phyloP scores from a whole-genome alignment of 2,113 vertebrate genomes.

The Colistium nudipinnis region DNA sequence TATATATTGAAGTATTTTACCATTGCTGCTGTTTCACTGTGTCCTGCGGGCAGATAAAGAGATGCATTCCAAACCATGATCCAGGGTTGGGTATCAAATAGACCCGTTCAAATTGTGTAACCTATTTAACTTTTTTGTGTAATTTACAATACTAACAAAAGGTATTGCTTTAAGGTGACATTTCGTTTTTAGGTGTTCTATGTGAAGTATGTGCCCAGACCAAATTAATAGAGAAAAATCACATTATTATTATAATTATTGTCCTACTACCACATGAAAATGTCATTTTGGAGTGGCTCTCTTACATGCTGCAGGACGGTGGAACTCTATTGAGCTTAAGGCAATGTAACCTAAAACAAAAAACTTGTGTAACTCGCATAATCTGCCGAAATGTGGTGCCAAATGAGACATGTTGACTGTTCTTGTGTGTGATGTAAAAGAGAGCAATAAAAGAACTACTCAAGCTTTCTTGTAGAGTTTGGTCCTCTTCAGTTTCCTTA shows the following conservation, averaged over 20 bases:
- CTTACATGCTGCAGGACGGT: background rate
- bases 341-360: slow-evolving; percentile 31
- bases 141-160: too few species aligned
- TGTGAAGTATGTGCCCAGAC: background rate
- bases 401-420: slow-evolving; percentile 49
- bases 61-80: background rate
- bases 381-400: slow-evolving; percentile 35
- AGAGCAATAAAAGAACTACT: slow-evolving; percentile 55
- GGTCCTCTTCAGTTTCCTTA: background rate
- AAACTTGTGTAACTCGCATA: background rate
- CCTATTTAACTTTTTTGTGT: too few species aligned
- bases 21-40: slow-evolving; percentile 25
- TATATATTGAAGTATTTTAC: background rate
- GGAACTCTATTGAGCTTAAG: slow-evolving; percentile 39
- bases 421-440: slow-evolving; percentile 43
- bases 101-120: too few species aligned
- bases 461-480: slow-evolving; percentile 37
- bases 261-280: background rate
- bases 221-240: background rate
- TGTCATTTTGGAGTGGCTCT: slow-evolving; percentile 4
- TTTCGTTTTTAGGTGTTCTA: background rate
- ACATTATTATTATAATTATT: too few species aligned
- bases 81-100: too few species aligned
- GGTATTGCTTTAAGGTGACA: background rate
- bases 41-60: slow-evolving; percentile 9